Base-by-base conservation (phyloP, 2,113 vertebrate genomes). In the Hippocampus abdominalis region DNA sequence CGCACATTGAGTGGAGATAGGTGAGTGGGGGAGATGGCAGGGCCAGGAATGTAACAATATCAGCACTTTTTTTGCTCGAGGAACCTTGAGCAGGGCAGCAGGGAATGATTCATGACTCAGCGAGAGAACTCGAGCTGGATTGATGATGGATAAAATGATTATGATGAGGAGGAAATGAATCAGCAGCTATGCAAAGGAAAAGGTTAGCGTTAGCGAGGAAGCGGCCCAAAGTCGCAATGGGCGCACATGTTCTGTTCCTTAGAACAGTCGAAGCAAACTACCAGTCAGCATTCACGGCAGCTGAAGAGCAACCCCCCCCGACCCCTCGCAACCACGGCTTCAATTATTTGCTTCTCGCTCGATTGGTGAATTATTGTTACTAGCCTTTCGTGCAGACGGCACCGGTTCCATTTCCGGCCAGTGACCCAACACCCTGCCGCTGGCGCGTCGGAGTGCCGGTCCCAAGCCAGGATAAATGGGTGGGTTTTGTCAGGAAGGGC, bases 91-190 rank as follows among this genome's bases (percentile, higher is more conserved):
- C 74, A n/a, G 62, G 71, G 44, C 71, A 81, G 73, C 79, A 8
- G 25, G 71, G 78, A 84, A 81, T 86, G 72, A 82, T 74, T 65
- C 70, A 81, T 87, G 85, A 85, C 51, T 88, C 81, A 86, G 87
- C 77, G 72, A 79, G 75, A 80, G 83, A 69, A 63, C 64, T 20
- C 65, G 20, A 44, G 63, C 65, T 70, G 74, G 66, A 72, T 56
- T 66, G 72, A 68, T 81, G 87, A 86, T 86, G 74, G 81, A 87
- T 84, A 66, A 72, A 64, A 82, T 76, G 74, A 77, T 21, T 59
- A 6, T 32, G 27, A 59, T 59, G 70, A 59, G 64, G 59, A 73
- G 76, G 72, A 78, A 80, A 81, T n/a, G 82, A 89, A 83, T 87
- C 86, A 88, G 86, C 83, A 82, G 73, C 69, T 13, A 46, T 29